Conservation (phyloP, 2,888 invertebrate genomes). For the Anthophora plumipes region DNA sequence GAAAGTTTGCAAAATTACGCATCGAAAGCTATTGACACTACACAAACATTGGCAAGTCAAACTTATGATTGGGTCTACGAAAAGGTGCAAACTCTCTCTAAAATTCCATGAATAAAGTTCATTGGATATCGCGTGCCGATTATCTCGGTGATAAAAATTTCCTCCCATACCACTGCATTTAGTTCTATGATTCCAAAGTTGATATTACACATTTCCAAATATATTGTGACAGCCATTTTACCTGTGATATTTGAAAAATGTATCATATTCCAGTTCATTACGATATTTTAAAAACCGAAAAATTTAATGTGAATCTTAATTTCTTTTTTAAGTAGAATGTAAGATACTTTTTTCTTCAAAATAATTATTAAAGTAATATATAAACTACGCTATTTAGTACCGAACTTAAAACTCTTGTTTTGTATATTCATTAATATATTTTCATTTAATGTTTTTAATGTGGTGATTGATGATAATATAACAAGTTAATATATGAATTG, state of each 20-base stretch:
- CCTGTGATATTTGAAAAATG: constrained; percentile 82
- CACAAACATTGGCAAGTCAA: constrained; percentile 88
- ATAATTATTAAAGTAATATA: constrained; percentile 65
- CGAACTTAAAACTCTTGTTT: constrained; percentile 73
- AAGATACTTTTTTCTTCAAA: constrained; percentile 38
- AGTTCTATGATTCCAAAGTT: constrained; percentile 76
- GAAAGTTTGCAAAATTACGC: constrained; percentile 91
- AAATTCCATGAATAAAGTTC: constrained; percentile 87
- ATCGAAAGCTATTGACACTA: constrained; percentile 88
- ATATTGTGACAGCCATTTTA: constrained; percentile 79
- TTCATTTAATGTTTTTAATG: constrained; percentile 72
- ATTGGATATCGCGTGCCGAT: constrained; percentile 44
- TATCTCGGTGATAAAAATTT: constrained; percentile 62
- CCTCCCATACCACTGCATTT: constrained; percentile 78
- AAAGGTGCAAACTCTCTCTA: constrained; percentile 91
- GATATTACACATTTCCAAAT: constrained; percentile 64
- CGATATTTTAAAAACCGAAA: constrained; percentile 49
- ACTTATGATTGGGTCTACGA: constrained; percentile 92
- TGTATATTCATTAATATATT: constrained; percentile 80
- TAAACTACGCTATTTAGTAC: constrained; percentile 49
- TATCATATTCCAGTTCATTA: constrained; percentile 67
- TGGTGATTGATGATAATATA: constrained; percentile 64
- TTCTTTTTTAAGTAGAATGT: constrained; percentile 39
- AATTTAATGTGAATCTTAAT: constrained; percentile 46
- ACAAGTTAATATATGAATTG: constrained; percentile 39